These are phyloP conservation scores for Chloroclystis v-ata DNA, from an alignment of 2,888 invertebrate species.

Conservation along the genomic window DNA sequence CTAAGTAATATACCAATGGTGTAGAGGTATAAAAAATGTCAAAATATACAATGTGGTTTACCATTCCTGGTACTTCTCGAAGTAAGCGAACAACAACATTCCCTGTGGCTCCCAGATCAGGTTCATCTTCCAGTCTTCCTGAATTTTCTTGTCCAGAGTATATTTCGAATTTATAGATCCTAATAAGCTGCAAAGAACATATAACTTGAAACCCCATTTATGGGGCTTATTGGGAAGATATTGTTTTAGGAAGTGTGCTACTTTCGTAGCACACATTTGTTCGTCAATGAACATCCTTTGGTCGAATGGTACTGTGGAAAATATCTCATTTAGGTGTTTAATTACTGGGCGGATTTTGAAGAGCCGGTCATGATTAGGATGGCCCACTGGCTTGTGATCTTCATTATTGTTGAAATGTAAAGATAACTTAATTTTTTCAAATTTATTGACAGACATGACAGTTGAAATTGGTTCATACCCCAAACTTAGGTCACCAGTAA, in stretches of 20 bases:
- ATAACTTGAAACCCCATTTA: neutral
- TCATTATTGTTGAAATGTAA: constrained; percentile 1
- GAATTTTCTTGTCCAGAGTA: neutral
- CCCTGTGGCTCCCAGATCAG: constrained; percentile 31
- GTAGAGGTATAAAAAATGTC: constrained; percentile 39
- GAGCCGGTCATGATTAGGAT: neutral
- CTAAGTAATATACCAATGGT: constrained; percentile 19
- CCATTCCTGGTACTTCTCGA: constrained; percentile 33
- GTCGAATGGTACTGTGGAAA: neutral
- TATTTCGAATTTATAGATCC: neutral
- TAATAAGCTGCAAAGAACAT: neutral
- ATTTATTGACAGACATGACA: neutral
- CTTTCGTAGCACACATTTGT: neutral
- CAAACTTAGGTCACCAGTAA: neutral
- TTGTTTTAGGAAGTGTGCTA: neutral
- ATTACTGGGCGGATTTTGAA: neutral
- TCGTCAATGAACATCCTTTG: neutral
- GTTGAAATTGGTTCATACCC: neutral
- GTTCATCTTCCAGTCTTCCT: constrained; percentile 12
- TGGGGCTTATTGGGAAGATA: neutral
- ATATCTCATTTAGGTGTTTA: neutral
- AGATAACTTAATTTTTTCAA: neutral
- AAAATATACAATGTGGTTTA: constrained; percentile 37
- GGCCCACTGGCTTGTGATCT: neutral
- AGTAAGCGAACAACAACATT: constrained; percentile 35